Percentiles rank a stretch among this genome's conserved stretches.
Conservation (phyloP, 1,140 invertebrate species). For the Psix sp. region DNA sequence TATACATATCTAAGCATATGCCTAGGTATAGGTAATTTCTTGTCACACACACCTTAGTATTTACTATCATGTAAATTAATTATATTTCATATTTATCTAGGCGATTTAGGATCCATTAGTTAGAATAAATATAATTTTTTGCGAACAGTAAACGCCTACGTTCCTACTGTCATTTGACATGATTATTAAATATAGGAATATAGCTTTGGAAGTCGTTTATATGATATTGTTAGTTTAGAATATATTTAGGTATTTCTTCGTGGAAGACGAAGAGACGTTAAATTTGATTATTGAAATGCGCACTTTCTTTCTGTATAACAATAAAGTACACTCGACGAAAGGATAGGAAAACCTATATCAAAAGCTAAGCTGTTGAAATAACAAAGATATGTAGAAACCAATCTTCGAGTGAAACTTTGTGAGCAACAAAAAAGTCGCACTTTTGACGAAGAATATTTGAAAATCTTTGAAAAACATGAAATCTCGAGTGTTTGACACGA, state of each 20-base stretch:
- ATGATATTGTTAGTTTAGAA: slow-evolving; percentile 73
- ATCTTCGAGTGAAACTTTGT: slow-evolving; percentile 44
- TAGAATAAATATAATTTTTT: slow-evolving; percentile 69
- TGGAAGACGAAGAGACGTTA: slow-evolving; percentile 63
- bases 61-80: slow-evolving; percentile 57
- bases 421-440: slow-evolving; percentile 30
- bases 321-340: slow-evolving; percentile 33
- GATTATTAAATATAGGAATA: slow-evolving; percentile 63
- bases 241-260: slow-evolving; percentile 72
- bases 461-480: slow-evolving; percentile 23
- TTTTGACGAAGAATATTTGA: slow-evolving; percentile 25
- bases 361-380: slow-evolving; percentile 7
- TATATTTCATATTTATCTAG: slow-evolving; percentile 66
- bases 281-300: slow-evolving; percentile 17
- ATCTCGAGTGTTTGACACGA: slow-evolving; percentile 32
- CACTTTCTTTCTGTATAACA: slow-evolving; percentile 12
- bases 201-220: slow-evolving; percentile 71
- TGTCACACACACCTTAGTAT: slow-evolving; percentile 61
- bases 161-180: slow-evolving; percentile 70
- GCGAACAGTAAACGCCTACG: slow-evolving; percentile 62
- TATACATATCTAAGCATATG: slow-evolving; percentile 69
- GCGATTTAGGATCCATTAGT: slow-evolving; percentile 74
- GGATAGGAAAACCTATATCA: slow-evolving; percentile 23
- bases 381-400: slow-evolving; percentile 16
- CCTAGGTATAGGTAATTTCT: slow-evolving; percentile 64